Conservation (phyloP, 2,888 invertebrate species). For the Orchestes rusci region DNA sequence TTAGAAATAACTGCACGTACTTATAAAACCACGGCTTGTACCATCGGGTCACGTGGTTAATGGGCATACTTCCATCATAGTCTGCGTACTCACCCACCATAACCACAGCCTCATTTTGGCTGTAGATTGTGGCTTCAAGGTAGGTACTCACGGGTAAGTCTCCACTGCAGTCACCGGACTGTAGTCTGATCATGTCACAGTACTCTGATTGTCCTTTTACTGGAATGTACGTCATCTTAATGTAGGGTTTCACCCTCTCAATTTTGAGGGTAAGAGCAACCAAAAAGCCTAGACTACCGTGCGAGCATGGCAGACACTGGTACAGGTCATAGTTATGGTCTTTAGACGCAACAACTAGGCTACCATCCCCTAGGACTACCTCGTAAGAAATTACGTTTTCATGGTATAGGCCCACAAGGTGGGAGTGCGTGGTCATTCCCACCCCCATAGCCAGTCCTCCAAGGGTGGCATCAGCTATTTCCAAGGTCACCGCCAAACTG, state of each 20-base stretch:
- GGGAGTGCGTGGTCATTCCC: slow-evolving; percentile 69
- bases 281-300: slow-evolving; percentile 59
- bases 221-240: slow-evolving; percentile 58
- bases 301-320: slow-evolving; percentile 58
- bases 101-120: slow-evolving; percentile 53
- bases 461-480: slow-evolving; percentile 61
- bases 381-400: slow-evolving; percentile 60
- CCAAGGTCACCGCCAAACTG: slow-evolving; percentile 60
- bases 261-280: slow-evolving; percentile 57
- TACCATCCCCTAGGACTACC: slow-evolving; percentile 57
- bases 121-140: slow-evolving; percentile 60
- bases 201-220: slow-evolving; percentile 56
- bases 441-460: slow-evolving; percentile 63
- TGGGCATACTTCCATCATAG: slow-evolving; percentile 45
- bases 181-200: slow-evolving; percentile 53
- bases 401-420: slow-evolving; percentile 63
- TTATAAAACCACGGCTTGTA: slow-evolving; percentile 70
- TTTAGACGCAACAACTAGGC: slow-evolving; percentile 50
- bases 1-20: slow-evolving; percentile 53
- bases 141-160: slow-evolving; percentile 51
- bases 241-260: slow-evolving; percentile 54
- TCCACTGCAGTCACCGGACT: slow-evolving; percentile 50
- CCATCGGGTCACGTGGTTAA: slow-evolving; percentile 56
- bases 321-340: slow-evolving; percentile 53
- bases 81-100: slow-evolving; percentile 61